Evolutionary conservation across 2,888 invertebrate genomes (phyloP).

Genomic region (Melinopterus prodromus): DNA sequence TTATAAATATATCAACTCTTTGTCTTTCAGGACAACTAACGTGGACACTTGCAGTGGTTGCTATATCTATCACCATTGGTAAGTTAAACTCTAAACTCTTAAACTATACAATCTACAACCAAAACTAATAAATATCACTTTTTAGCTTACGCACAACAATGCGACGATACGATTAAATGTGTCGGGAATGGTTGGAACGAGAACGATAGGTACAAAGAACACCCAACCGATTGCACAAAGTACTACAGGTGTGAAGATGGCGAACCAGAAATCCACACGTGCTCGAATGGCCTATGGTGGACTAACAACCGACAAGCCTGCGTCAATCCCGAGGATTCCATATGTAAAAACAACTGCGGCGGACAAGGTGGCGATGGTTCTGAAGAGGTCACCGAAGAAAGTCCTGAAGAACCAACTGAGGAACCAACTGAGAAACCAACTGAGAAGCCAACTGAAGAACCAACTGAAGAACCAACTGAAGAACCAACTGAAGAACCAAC

Average conservation of each 20-base stretch:
- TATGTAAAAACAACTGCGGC: slow-evolving; percentile 23
- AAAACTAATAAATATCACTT: background rate
- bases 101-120: background rate
- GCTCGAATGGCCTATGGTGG: background rate
- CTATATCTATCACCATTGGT: background rate
- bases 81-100: background rate
- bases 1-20: too few relatives aligned
- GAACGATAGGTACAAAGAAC: background rate
- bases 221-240: background rate
- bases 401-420: background rate
- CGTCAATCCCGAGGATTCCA: slow-evolving; percentile 36
- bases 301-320: slow-evolving; percentile 23
- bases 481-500: background rate
- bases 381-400: background rate
- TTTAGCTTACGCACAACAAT: background rate
- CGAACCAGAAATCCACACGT: background rate
- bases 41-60: background rate
- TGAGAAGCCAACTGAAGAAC: background rate
- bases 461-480: background rate
- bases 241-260: background rate
- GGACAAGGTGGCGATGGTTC: slow-evolving; percentile 17
- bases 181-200: too few relatives aligned
- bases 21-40: background rate
- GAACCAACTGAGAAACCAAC: background rate
- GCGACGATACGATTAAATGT: background rate